phyloP scores from a whole-genome alignment of 2,113 vertebrate species.

The Sylvietta virens region DNA sequence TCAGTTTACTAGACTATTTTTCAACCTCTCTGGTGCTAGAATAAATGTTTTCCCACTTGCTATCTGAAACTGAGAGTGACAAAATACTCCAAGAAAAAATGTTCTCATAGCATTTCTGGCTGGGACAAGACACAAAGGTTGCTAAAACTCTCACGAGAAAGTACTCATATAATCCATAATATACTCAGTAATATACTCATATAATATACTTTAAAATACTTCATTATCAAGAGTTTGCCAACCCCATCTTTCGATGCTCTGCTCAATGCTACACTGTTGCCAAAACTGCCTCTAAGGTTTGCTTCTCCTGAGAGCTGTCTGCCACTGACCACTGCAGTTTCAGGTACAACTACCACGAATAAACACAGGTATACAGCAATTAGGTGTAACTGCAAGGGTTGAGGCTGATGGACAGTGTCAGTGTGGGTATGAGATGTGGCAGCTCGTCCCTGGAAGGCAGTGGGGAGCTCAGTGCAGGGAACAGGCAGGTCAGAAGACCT shows the following conservation, averaged over 20 bases:
- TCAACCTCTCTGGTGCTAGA: not conserved
- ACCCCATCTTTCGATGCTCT: not conserved
- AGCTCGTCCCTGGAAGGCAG: not conserved
- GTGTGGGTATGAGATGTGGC: accelerated
- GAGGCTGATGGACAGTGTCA: not conserved
- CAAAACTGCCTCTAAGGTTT: not conserved
- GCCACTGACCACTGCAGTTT: not conserved
- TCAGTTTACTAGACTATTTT: not conserved
- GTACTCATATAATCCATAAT: no score
- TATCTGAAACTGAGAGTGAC: not conserved
- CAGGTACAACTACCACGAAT: not conserved
- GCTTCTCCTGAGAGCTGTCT: not conserved
- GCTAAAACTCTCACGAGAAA: slow-evolving; percentile 39
- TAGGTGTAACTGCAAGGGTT: not conserved
- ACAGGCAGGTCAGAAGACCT: accelerated
- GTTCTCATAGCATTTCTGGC: slow-evolving; percentile 30
- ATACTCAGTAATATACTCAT: no score
- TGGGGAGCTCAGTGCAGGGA: accelerated
- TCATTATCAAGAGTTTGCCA: slow-evolving; percentile 14
- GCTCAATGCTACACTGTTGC: not conserved
- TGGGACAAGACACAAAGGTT: not conserved
- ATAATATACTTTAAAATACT: no score
- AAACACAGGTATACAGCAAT: not conserved
- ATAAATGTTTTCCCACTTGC: slow-evolving; percentile 23
- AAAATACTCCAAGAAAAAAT: not conserved